Conservation (phyloP, 1,140 invertebrate species). For the Cyclina sinensis region DNA sequence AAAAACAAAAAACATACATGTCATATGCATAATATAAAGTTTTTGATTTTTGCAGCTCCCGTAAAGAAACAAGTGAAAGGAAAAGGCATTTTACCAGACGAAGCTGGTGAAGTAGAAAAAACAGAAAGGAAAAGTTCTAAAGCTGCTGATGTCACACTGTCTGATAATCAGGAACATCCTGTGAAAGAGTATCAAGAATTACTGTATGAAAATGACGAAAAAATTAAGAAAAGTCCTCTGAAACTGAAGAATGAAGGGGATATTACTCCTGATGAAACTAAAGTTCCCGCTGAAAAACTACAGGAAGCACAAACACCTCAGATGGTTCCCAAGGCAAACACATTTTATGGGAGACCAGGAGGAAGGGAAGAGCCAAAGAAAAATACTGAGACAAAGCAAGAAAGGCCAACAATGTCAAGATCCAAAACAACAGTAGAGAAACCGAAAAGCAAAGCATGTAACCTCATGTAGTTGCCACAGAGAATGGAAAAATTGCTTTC, state of each 20-base stretch:
- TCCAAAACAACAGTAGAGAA: slow-evolving; percentile 36
- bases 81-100: not conserved
- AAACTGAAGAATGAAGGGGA: not conserved
- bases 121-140: not conserved
- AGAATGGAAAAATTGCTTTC: no score
- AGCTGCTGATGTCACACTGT: not conserved
- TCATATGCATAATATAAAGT: no score
- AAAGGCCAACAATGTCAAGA: not conserved
- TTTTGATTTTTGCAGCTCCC: no score
- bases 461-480: no score
- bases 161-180: not conserved
- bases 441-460: slow-evolving; percentile 26
- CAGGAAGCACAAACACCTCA: not conserved
- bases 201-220: no score
- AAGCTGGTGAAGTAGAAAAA: not conserved
- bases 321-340: not conserved
- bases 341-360: not conserved
- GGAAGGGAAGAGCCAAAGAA: not conserved
- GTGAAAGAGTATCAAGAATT: no score
- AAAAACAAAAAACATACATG: no score
- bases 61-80: not conserved
- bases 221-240: not conserved
- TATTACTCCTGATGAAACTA: not conserved
- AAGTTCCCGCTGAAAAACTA: not conserved
- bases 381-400: not conserved